A percentile compares a stretch with the other conserved stretches of the same genome.
Evolutionary conservation across 37 sponge, comb jelly and placozoan genomes (phyloP).

Genomic region (Trichoplax adhaerens): DNA sequence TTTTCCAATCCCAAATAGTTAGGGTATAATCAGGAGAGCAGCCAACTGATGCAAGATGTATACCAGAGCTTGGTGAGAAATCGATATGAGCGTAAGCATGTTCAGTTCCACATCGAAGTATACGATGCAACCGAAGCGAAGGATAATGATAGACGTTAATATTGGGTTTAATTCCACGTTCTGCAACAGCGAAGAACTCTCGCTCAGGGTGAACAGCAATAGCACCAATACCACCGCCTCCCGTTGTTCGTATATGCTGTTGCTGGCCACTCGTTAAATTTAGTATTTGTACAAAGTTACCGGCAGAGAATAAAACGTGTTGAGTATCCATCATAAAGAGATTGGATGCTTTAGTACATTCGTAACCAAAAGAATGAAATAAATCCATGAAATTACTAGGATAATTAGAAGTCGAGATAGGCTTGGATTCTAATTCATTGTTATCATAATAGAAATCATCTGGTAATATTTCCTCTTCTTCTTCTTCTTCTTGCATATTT

Average conservation of each 20-base stretch:
- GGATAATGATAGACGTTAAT: conserved; percentile 81
- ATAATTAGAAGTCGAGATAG: neutral
- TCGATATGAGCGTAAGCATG: conserved; percentile 12
- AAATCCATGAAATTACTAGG: conserved; percentile 9
- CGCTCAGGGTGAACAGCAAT: conserved; percentile 75
- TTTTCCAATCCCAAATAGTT: conserved; percentile 98
- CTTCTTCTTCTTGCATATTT: too few relatives aligned
- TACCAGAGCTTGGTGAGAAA: conserved; percentile 44
- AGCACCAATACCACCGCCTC: conserved; percentile 87
- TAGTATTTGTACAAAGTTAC: conserved; percentile 69
- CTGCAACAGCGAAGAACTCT: conserved; percentile 85
- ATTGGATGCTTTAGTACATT: conserved; percentile 66
- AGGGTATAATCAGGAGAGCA: conserved; percentile 90
- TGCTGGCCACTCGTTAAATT: conserved; percentile 42
- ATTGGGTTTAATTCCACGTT: conserved; percentile 69
- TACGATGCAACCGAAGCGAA: conserved; percentile 52
- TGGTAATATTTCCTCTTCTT: too few relatives aligned
- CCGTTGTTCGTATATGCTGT: conserved; percentile 49
- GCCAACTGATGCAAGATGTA: conserved; percentile 79
- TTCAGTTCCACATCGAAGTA: conserved; percentile 42
- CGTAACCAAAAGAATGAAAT: conserved; percentile 91
- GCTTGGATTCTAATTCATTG: too few relatives aligned
- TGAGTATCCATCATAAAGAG: conserved; percentile 53
- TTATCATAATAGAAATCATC: too few relatives aligned
- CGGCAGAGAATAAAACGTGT: conserved; percentile 61